Base-by-base conservation (phyloP, 2,888 invertebrate species). In the Taenaris catops region DNA sequence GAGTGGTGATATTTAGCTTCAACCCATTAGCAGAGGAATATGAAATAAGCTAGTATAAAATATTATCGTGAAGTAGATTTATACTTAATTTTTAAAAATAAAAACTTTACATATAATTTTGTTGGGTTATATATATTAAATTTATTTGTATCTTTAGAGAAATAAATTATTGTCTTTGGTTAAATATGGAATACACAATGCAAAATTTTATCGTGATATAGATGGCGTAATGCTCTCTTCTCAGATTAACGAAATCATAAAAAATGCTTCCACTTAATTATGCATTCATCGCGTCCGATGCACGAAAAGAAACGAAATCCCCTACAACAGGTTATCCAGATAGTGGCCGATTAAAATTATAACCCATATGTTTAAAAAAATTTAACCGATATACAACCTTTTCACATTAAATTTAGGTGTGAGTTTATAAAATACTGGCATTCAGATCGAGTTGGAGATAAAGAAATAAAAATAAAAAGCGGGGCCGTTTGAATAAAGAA, bases 401-500 rank as follows among this genome's bases (percentile, higher is more conserved):
- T 64, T 58, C 47, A 37, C 53, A 46, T 44, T 51, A 46, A 41
- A 41, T 49, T 66, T 69, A 70, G 39, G 46, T 39, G 34, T 28
- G 34, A 46, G 29, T 35, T 35, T 50, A 51, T 49, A 51, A 54
- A 53, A 51, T 49, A 52, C 63, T 58, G 63, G 58, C 59, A 47
- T 42, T 51, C 63, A 73, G 79, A 80, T 81, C 63, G 63, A 67
- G 59, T 57, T 51, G 46, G 41, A 66, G 80, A 83, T 78, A 78
- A 78, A 63, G 67, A 72, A 74, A 74, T 51, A 71, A 71, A 78
- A 80, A 72, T 73, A 78, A 79, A 75, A 81, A 53, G 69, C 70
- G 67, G n/a, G 69, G 67, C 72, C 75, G 78, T 81, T 83, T 83
- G 75, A 81, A 78, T 80, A 74, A 70, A 70, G 80, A 76, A 79